Percentiles rank a stretch among this genome's conserved stretches.
These are phyloP conservation scores for Euplagia quadripunctaria DNA, from an alignment of 2,888 invertebrate genomes.

Conservation along the genomic window DNA sequence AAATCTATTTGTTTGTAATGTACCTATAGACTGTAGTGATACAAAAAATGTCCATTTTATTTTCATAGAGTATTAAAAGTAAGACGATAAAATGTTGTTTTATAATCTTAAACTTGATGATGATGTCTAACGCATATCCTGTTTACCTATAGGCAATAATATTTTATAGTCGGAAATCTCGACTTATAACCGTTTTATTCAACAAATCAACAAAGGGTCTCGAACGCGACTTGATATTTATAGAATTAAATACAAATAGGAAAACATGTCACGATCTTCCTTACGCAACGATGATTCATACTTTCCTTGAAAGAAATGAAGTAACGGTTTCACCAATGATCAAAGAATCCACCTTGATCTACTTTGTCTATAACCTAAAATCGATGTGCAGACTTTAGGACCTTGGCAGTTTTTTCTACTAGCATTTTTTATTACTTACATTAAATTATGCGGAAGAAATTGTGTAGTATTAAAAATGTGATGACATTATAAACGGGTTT, in stretches of 20 bases:
- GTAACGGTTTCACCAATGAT: slow-evolving; percentile 45
- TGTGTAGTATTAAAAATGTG: slow-evolving; percentile 28
- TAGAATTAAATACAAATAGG: slow-evolving; percentile 23
- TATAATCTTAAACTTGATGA: neutral
- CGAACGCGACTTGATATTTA: neutral
- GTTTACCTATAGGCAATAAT: neutral
- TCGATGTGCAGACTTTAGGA: slow-evolving; percentile 35
- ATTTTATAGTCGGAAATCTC: neutral
- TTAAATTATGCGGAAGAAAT: slow-evolving; percentile 48
- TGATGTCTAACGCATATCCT: neutral
- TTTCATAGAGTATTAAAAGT: neutral
- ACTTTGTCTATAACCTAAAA: slow-evolving; percentile 50
- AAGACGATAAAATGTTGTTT: neutral
- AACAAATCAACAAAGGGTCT: neutral
- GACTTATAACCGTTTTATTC: neutral
- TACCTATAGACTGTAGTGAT: neutral
- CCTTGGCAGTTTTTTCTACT: slow-evolving; percentile 34
- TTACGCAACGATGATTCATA: slow-evolving; percentile 53
- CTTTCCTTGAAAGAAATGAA: slow-evolving; percentile 52
- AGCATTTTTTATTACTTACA: slow-evolving; percentile 26
- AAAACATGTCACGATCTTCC: slow-evolving; percentile 27
- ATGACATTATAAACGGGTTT: slow-evolving; percentile 36
- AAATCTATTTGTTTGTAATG: neutral
- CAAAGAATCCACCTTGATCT: slow-evolving; percentile 47
- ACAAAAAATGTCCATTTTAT: neutral